A percentile compares a stretch with the other conserved stretches of the same genome.
Conservation (phyloP, 2,113 vertebrate species). For the Rhea pennata region DNA sequence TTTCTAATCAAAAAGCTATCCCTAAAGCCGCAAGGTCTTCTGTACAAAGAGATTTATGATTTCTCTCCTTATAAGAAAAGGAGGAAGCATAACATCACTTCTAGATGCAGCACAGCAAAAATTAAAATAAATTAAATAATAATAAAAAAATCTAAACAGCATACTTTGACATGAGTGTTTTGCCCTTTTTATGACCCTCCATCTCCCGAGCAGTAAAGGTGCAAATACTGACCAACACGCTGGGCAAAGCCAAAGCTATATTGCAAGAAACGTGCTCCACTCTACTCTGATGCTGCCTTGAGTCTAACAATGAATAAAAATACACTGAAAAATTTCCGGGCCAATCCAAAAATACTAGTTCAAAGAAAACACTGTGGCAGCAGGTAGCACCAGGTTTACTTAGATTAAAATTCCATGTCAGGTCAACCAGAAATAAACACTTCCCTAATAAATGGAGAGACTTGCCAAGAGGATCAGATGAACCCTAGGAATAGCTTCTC, state of each 20-base stretch:
- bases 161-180: not conserved
- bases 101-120: not conserved
- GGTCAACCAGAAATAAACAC: conserved; percentile 39
- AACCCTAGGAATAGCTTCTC: not conserved
- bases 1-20: not conserved
- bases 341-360: conserved; percentile 5
- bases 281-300: not conserved
- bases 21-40: not conserved
- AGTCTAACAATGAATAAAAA: conserved; percentile 29
- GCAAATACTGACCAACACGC: conserved; percentile 1
- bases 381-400: conserved; percentile 55
- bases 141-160: not conserved
- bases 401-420: conserved; percentile 59
- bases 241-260: not conserved
- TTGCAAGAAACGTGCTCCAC: not conserved
- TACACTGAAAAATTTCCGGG: conserved; percentile 1
- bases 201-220: not conserved
- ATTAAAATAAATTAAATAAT: not conserved
- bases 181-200: conserved; percentile 29
- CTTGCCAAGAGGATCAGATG: not conserved
- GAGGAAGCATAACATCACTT: conserved; percentile 5
- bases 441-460: not conserved
- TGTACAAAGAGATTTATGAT: not conserved
- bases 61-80: not conserved
- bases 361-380: conserved; percentile 21